Base-by-base conservation (phyloP, 2,797 vertebrate species). In the Epinephelus awoara region DNA sequence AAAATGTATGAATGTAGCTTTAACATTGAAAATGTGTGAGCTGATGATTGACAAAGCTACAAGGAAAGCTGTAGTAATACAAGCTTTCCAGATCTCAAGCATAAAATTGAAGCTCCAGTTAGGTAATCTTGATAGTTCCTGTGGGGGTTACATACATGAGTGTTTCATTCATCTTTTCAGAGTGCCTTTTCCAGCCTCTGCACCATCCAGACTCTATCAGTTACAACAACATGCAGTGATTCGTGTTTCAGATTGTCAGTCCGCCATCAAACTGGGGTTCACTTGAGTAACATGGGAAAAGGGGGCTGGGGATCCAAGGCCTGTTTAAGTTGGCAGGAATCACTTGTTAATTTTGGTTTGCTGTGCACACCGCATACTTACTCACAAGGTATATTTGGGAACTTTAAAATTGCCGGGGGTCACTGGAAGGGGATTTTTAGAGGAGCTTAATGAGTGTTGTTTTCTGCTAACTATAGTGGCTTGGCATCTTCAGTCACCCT, bases 311-410 rank as follows among this genome's bases (percentile, higher is more conserved):
- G 34, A 69, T 52, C 61, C 46, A 19, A n/a, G 59, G 54, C 15
- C 23, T 86, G 86, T 89, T 88, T 86, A 57, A 65, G 75, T 47
- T 91, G 86, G 87, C 85, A 78, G 44, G 27, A 52, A 50, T 73
- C 65, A 51, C 82, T 72, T 61, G 75, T 80, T 83, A 19, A 72
- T 85, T 85, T 77, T 2, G 72, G 77, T 83, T 83, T 58, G 56
- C 77, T 27, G 40, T 54, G 27, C 50, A 49, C 27, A 72, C 86
- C 59, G 0, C 80, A 71, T 0, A n/a, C 63, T 82, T 44, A 83
- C 49, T 80, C 27, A 34, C 54, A 23, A 78, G 50, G 70, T 79
- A 81, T 58, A 83, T 72, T 79, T 84, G 65, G 79, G 29, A 82
- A 52, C 38, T 50, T 68, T 40, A 27, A 59, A 46, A 55, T 21